A percentile compares a stretch with the other conserved stretches of the same genome.
Conservation (phyloP, 2,113 vertebrate species). For the Callipepla squamata region DNA sequence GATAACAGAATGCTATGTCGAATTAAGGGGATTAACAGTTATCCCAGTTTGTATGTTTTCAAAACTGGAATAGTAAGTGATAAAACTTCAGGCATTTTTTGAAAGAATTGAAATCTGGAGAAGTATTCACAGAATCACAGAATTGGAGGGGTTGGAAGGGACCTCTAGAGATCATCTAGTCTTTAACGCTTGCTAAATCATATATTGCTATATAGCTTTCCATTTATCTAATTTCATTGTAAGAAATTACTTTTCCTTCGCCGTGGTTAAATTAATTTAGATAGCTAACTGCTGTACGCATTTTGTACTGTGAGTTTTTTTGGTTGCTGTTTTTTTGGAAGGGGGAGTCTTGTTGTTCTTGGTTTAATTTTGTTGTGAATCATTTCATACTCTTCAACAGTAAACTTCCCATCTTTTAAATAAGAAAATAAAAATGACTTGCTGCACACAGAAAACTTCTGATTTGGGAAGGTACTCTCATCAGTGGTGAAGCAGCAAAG, state of each 20-base stretch:
- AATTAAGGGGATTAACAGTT: conserved; percentile 93
- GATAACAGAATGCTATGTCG: conserved; percentile 93
- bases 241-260: not conserved
- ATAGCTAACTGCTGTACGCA: not conserved
- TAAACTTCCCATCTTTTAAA: not conserved
- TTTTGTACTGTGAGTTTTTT: not conserved
- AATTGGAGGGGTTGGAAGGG: no score
- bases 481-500: not conserved
- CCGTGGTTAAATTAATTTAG: not conserved
- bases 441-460: not conserved
- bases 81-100: not conserved
- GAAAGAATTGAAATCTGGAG: not conserved
- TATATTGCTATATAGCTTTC: not conserved
- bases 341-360: no score
- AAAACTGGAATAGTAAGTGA: conserved; percentile 86
- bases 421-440: no score
- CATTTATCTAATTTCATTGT: not conserved
- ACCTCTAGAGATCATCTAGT: not conserved
- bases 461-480: not conserved
- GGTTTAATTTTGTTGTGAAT: not conserved
- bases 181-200: not conserved
- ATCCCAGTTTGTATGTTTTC: conserved; percentile 92
- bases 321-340: not conserved
- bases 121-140: not conserved
- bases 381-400: not conserved